Conservation (phyloP, 2,113 vertebrate genomes). For the Sterrhoptilus dennistouni region DNA sequence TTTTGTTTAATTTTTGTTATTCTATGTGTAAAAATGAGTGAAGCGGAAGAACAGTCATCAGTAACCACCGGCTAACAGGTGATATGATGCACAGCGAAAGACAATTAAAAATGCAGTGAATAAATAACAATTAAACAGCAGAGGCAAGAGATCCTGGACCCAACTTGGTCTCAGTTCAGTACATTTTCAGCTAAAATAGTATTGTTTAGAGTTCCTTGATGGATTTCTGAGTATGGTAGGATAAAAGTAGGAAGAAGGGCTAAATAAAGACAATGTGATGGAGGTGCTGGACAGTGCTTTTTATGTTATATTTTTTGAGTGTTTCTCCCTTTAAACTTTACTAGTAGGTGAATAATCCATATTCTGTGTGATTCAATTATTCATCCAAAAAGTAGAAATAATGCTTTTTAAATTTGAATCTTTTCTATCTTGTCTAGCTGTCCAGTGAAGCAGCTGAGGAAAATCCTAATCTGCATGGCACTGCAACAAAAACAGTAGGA, state of each 20-base stretch:
- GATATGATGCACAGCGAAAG: neutral
- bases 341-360: neutral
- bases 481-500: neutral
- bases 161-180: neutral
- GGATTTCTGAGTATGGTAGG: neutral
- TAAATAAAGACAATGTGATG: neutral
- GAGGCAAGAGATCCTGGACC: neutral
- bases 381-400: neutral
- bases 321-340: neutral
- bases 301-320: neutral
- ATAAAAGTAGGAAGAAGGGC: neutral
- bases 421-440: neutral
- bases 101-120: neutral
- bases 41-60: neutral
- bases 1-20: neutral
- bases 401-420: neutral
- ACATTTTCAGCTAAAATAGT: neutral
- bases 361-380: neutral
- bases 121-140: neutral
- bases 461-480: neutral
- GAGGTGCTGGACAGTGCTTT: neutral
- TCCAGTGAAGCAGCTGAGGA: neutral
- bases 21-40: neutral
- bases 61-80: neutral
- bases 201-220: neutral